phyloP scores from a whole-genome alignment of 2,113 vertebrate genomes.

The Chloropsis hardwickii region DNA sequence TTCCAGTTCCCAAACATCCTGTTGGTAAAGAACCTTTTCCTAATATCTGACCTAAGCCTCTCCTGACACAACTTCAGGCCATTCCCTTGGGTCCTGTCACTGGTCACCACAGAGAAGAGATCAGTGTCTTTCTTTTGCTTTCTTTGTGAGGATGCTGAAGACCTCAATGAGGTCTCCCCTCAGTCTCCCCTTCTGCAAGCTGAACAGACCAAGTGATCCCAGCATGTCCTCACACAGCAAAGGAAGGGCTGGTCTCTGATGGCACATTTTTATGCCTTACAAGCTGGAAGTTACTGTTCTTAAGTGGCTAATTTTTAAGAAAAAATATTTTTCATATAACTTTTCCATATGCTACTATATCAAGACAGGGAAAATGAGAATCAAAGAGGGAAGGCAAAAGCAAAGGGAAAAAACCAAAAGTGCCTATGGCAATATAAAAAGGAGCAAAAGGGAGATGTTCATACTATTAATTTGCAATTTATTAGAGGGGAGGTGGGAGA shows the following conservation, averaged over 20 bases:
- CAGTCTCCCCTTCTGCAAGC: background rate
- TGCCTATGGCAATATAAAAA: background rate
- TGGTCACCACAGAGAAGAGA: background rate
- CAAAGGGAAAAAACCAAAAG: background rate
- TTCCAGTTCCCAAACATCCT: background rate
- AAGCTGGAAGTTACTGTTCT: background rate
- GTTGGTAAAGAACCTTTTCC: background rate
- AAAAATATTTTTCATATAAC: background rate
- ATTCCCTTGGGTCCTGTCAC: background rate
- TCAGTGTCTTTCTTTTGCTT: too few species aligned
- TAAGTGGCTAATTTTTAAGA: background rate
- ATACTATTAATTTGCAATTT: background rate
- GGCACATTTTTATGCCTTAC: background rate
- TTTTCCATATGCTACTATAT: background rate
- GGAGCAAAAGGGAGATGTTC: background rate
- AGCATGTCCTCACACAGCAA: background rate
- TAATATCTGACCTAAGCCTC: background rate
- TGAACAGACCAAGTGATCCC: background rate
- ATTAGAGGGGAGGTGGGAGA: accelerated
- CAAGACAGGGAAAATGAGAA: background rate
- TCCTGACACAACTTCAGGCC: background rate
- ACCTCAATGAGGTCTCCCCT: background rate
- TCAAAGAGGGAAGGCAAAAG: background rate
- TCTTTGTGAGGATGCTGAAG: background rate
- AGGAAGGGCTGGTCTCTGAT: background rate